A percentile compares a stretch with the other conserved stretches of the same genome.
Conservation (phyloP, 1,140 invertebrate genomes). For the Oedothorax gibbosus region DNA sequence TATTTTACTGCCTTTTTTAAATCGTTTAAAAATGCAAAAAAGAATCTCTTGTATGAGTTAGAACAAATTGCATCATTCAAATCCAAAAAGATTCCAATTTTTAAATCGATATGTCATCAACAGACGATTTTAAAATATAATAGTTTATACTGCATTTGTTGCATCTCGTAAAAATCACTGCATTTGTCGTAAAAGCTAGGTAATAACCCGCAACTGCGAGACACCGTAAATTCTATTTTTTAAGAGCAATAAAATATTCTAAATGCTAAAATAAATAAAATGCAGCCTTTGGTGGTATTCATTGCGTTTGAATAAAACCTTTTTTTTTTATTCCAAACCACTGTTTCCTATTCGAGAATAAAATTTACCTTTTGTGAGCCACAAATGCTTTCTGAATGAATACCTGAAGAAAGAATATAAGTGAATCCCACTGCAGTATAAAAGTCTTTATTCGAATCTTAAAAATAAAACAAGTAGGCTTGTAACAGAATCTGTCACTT, state of each 20-base stretch:
- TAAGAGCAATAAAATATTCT: constrained; percentile 47
- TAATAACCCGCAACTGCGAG: constrained; percentile 4
- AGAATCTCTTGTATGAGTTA: constrained; percentile 19
- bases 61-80: constrained; percentile 20
- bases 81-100: constrained; percentile 24
- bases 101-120: constrained; percentile 38
- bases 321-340: too few species aligned
- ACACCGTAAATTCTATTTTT: constrained; percentile 41
- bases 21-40: neutral
- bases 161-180: constrained; percentile 33
- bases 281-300: too few species aligned
- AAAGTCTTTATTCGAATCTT: too few species aligned
- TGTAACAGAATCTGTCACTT: too few species aligned
- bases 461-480: too few species aligned
- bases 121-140: constrained; percentile 20
- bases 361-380: too few species aligned
- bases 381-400: too few species aligned
- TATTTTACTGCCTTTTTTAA: constrained; percentile 2
- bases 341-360: too few species aligned
- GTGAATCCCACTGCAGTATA: too few species aligned
- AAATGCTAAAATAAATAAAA: constrained; percentile 17
- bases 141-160: constrained; percentile 4
- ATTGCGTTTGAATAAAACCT: too few species aligned
- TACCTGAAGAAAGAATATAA: too few species aligned
- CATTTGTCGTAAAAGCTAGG: constrained; percentile 39